Base-by-base conservation (phyloP, 2,888 invertebrate species). In the Entomobrya proxima region DNA sequence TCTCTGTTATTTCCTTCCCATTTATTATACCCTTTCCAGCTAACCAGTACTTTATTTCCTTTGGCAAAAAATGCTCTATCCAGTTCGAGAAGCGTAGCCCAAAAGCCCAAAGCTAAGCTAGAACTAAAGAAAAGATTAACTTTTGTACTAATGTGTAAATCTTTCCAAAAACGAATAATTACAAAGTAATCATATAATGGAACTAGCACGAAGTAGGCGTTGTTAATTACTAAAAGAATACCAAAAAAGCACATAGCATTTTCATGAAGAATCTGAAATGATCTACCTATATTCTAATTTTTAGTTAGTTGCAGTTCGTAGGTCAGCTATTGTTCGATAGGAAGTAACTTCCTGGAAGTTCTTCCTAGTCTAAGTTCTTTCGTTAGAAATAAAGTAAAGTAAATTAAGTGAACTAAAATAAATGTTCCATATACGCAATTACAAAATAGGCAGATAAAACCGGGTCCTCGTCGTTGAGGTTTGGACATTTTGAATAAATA, bases 221-320 rank as follows among this genome's bases (percentile, higher is more conserved):
- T 47, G 18, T 13, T n/a, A 18, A 78, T 18, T 1, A 78, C 5
- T 9, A 78, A 15, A 21, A 67, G 35, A 7, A 9, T 18, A 0
- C 78, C 78, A 3, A 67, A 32, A 7, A 32, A 6, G 11, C 50
- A 30, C 6, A 78, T 44, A 3, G n/a, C 18, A 32, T 78, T 78
- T 18, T 24, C 50, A 18, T 67, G 47, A 6, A 67, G 21, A 30
- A 78, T 18, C 24, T 78, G 78, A 67, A 78, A 50, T 30, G 67
- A 44, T 18, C n/a, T n/a, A n/a, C n/a, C 78, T 44, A 50, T 78
- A 78, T 2, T 15, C 67, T 32, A 18, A 18, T 7, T 30, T 1
- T 11, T 35, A 44, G 50, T 67, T 67, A 32, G n/a, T 21, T 5
- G 40, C 11, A 1, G 2, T 44, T 13, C 77, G n/a, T 6, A 40